These are phyloP conservation scores for Amblyjoppa fuscipennis DNA, from an alignment of 2,888 invertebrate species.

Conservation along the genomic window DNA sequence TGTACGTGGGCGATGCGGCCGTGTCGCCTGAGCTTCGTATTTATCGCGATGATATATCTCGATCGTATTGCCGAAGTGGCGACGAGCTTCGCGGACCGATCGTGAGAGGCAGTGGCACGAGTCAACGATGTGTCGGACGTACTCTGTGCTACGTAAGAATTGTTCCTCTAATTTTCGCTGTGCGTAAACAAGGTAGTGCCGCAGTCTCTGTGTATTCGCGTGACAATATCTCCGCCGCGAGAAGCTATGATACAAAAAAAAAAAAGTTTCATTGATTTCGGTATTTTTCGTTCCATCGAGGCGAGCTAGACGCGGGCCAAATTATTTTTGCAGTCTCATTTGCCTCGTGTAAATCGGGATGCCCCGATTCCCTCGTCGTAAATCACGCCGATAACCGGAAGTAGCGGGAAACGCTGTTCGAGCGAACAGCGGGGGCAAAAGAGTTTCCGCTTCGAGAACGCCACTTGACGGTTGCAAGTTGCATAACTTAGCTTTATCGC, in stretches of 20 bases:
- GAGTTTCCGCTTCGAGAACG: not conserved
- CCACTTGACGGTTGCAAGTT: not conserved
- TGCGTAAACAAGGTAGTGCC: constrained; percentile 8
- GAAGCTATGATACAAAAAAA: not conserved
- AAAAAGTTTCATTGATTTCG: not conserved
- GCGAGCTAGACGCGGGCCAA: constrained; percentile 26
- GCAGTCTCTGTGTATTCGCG: not conserved
- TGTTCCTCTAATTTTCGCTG: not conserved
- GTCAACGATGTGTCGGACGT: constrained; percentile 61
- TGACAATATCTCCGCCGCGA: not conserved
- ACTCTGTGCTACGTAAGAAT: constrained; percentile 12
- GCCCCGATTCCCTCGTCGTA: not conserved
- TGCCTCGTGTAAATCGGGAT: not conserved
- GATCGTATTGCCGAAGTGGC: not conserved
- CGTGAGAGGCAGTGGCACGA: constrained; percentile 43
- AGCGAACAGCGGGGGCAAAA: not conserved
- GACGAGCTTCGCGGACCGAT: not conserved
- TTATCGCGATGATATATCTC: not conserved
- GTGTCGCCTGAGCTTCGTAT: constrained; percentile 1
- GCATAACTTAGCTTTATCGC: not conserved
- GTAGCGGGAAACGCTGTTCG: not conserved
- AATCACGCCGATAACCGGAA: not conserved
- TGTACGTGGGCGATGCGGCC: constrained; percentile 1
- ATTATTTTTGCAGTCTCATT: not conserved
- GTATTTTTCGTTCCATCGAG: not conserved